Evolutionary conservation across 2,888 invertebrate species (phyloP).

Genomic region (Schizotus pectinicornis): DNA sequence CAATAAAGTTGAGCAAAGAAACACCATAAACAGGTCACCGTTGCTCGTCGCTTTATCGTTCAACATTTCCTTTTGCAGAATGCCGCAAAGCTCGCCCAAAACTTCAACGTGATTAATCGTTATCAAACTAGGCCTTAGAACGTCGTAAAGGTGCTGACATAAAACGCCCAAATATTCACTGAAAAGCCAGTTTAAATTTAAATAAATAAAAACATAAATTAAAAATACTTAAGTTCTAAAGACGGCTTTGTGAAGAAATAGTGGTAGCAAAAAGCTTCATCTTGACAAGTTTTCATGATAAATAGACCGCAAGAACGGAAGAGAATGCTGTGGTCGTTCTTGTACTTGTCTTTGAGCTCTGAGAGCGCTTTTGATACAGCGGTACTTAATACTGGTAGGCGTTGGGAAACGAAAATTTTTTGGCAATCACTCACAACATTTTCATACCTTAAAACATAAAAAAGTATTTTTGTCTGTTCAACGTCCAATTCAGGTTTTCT

Average conservation of each 20-base stretch:
- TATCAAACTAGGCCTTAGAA: constrained; percentile 90
- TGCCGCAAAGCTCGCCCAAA: constrained; percentile 93
- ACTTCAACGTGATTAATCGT: constrained; percentile 98
- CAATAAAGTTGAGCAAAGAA: background rate
- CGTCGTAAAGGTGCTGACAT: constrained; percentile 90
- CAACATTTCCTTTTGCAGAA: constrained; percentile 88
- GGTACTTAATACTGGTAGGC: constrained; percentile 70
- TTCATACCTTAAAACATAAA: constrained; percentile 63
- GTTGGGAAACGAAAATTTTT: constrained; percentile 79
- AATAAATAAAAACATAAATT: background rate
- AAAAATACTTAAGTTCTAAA: constrained; percentile 67
- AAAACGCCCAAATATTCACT: constrained; percentile 84
- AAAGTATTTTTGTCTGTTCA: too few relatives aligned
- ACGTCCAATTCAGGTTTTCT: too few relatives aligned
- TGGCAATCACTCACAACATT: constrained; percentile 80
- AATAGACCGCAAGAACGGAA: constrained; percentile 89
- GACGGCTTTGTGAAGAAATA: constrained; percentile 85
- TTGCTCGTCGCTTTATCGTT: constrained; percentile 87
- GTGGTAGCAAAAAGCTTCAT: constrained; percentile 89
- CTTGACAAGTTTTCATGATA: constrained; percentile 90
- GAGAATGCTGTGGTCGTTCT: constrained; percentile 81
- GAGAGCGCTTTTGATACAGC: constrained; percentile 74
- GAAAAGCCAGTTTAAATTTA: constrained; percentile 38
- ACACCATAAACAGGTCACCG: constrained; percentile 55
- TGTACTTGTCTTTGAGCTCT: constrained; percentile 68